These are phyloP conservation scores for Myrmecobius fasciatus DNA, from an alignment of 2,113 vertebrate genomes.

Conservation along the genomic window DNA sequence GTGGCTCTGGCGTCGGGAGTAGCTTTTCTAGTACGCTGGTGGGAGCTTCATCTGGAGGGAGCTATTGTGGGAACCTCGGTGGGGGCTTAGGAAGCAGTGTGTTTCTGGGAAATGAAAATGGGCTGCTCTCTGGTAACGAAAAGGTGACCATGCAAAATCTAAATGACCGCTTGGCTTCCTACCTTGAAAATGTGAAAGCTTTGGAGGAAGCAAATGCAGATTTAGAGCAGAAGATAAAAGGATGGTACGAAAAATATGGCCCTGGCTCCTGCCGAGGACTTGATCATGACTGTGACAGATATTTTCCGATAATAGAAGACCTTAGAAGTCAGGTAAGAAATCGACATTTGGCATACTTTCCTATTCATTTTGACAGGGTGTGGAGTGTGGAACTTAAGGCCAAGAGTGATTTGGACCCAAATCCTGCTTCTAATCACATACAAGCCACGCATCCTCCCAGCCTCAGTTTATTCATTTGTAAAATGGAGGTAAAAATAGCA, in stretches of 20 bases:
- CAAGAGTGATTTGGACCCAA: not conserved
- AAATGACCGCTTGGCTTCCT: conserved; percentile 88
- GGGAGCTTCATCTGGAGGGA: conserved; percentile 48
- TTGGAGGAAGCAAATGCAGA: conserved; percentile 86
- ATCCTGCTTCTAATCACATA: not conserved
- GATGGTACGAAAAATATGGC: conserved; percentile 75
- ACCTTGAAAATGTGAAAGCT: conserved; percentile 84
- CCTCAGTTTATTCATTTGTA: not conserved
- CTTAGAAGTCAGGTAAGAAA: conserved; percentile 79
- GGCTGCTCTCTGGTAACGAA: conserved; percentile 79
- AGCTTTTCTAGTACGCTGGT: conserved; percentile 55
- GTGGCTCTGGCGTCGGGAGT: conserved; percentile 24
- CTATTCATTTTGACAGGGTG: not conserved
- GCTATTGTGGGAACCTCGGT: conserved; percentile 9
- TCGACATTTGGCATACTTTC: not conserved
- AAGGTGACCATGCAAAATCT: conserved; percentile 89
- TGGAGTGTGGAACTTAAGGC: not conserved
- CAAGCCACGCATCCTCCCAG: not conserved
- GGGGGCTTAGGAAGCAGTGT: conserved; percentile 32
- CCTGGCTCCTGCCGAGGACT: conserved; percentile 53
- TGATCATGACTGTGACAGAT: conserved; percentile 66
- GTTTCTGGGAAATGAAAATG: conserved; percentile 62
- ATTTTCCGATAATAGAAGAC: conserved; percentile 76
- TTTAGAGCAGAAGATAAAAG: conserved; percentile 83
- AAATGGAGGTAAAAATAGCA: not conserved